Evolutionary conservation across 2,888 invertebrate species (phyloP), one percentile per base, ranked within the genome.

Genomic region (Nipponacmea schrenckii): DNA sequence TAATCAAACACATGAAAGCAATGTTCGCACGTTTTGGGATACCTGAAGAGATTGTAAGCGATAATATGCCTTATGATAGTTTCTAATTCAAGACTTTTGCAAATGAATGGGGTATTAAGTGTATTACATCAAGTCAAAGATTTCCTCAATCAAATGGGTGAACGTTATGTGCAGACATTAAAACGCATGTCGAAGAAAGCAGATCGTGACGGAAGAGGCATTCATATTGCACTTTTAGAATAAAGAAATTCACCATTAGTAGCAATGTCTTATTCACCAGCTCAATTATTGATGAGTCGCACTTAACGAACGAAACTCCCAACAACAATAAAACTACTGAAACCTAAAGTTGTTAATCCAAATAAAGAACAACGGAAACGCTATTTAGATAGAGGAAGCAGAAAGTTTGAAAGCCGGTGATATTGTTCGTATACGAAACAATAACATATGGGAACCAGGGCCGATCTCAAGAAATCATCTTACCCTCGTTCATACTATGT

Each of bases 21-120:
- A 62, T 65, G 31, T 77, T 79, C 67, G 70, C 77, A 12, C n/a
- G 77, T 14, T 68, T 73, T 66, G 78, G 79, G 24, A 74, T 79
- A 7, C 71, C 71, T n/a, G 62, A 72, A 17, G 73, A 66, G 45
- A 31, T 77, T 3, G 48, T 44, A 20, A 62, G 63, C 4, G 72
- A 74, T 17, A 67, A 62, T 39, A 67, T 67, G 5, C 46, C 69
- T 8, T 74, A 67, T n/a, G 24, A 48, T 0, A 68, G 69, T 5
- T 12, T 64, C n/a, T 67, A 71, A 17, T 70, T 70, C 24, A 1
- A 27, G 20, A 17, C 56, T 15, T 72, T 69, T 50, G 48, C 71
- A 39, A 26, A 39, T 31, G 50, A 67, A 26, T 69, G 63, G 31
- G 31, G 31, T 31, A 31, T 31, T 31, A 31, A 31, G 31, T 31